These are phyloP conservation scores for Lamellibrachia satsuma DNA, from an alignment of 2,888 invertebrate genomes.

Conservation along the genomic window DNA sequence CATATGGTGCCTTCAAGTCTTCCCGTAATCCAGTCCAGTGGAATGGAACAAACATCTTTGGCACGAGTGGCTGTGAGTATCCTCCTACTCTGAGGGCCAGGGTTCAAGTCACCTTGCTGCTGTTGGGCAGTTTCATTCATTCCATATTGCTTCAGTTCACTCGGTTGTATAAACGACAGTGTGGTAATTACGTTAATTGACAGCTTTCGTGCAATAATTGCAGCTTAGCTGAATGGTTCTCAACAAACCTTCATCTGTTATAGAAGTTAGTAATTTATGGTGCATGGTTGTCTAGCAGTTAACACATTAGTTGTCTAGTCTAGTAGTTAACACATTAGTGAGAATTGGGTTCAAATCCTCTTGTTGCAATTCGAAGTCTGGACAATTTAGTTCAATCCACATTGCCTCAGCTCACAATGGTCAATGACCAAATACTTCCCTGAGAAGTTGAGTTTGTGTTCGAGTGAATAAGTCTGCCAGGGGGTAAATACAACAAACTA, in stretches of 20 bases:
- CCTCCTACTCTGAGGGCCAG: background rate
- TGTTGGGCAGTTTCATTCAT: background rate
- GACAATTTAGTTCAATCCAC: background rate
- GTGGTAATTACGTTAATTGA: background rate
- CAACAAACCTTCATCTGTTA: background rate
- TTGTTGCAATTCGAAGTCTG: background rate
- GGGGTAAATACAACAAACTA: no score
- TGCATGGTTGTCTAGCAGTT: background rate
- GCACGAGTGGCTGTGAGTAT: background rate
- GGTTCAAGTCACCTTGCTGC: background rate
- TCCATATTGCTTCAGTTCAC: background rate
- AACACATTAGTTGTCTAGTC: background rate
- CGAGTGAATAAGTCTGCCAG: no score
- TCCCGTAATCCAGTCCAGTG: background rate
- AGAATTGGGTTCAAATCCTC: background rate
- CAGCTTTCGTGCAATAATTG: background rate
- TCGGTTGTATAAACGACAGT: background rate
- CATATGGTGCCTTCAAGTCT: background rate
- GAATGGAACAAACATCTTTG: background rate
- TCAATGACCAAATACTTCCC: background rate
- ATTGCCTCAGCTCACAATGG: background rate
- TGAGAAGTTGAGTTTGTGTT: no score
- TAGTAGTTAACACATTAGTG: background rate
- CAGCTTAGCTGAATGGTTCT: background rate
- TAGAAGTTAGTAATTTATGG: background rate